Percentiles rank a stretch among this genome's conserved stretches.
Evolutionary conservation across 1,140 invertebrate genomes (phyloP).

Genomic region (Drosophila burlai): DNA sequence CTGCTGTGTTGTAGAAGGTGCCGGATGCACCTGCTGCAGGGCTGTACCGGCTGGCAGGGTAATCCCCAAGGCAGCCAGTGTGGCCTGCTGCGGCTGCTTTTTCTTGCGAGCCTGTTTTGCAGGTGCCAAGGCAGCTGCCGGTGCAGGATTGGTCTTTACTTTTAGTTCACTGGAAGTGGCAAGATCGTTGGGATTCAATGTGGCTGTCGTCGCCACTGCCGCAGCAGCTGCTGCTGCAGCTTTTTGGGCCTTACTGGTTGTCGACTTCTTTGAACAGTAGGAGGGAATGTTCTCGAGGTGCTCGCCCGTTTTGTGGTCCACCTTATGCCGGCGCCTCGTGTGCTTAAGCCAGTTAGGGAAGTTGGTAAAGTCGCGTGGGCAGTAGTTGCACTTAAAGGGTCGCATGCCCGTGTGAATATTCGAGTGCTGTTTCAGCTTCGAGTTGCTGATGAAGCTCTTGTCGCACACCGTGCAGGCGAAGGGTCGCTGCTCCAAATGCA

Average conservation of each 20-base stretch:
- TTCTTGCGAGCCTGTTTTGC: constrained; percentile 69
- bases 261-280: constrained; percentile 82
- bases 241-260: constrained; percentile 70
- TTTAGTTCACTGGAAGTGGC: constrained; percentile 20
- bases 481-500: constrained; percentile 85
- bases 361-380: constrained; percentile 86
- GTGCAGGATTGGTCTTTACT: constrained; percentile 15
- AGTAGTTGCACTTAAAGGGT: constrained; percentile 87
- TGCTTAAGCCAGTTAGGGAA: constrained; percentile 88
- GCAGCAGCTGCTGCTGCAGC: constrained; percentile 63
- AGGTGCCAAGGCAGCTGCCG: constrained; percentile 27
- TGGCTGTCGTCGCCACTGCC: constrained; percentile 40
- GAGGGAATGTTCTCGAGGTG: constrained; percentile 85
- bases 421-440: constrained; percentile 87
- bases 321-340: constrained; percentile 86
- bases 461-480: constrained; percentile 86
- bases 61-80: constrained; percentile 67
- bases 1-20: constrained; percentile 9
- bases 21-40: constrained; percentile 62
- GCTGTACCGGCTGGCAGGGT: constrained; percentile 69
- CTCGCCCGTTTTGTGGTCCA: constrained; percentile 86
- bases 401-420: constrained; percentile 87
- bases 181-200: constrained; percentile 21
- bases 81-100: constrained; percentile 70
- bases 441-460: constrained; percentile 86